These are phyloP conservation scores for Deilephila elpenor DNA, from an alignment of 2,888 invertebrate species.

Conservation along the genomic window DNA sequence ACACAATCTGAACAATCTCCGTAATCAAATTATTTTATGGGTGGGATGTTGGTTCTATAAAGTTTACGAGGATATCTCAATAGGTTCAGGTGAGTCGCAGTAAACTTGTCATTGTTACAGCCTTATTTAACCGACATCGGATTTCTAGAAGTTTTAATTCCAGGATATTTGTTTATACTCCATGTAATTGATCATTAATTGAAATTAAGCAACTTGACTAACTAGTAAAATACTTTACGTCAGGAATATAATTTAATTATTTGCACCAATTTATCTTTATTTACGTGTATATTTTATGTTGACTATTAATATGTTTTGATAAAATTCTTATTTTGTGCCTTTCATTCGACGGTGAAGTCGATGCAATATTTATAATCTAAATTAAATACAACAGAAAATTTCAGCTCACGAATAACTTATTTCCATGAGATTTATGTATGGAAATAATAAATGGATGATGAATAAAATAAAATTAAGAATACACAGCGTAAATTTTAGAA, in stretches of 20 bases:
- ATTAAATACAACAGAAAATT: too few relatives aligned
- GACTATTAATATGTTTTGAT: too few relatives aligned
- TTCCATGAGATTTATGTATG: too few relatives aligned
- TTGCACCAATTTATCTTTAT: too few relatives aligned
- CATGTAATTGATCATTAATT: background rate
- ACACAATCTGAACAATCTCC: slow-evolving; percentile 2
- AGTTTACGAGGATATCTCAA: slow-evolving; percentile 52
- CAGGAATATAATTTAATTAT: too few relatives aligned
- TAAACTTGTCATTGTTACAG: slow-evolving; percentile 37
- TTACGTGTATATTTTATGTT: too few relatives aligned
- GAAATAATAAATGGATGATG: background rate
- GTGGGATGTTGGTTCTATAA: slow-evolving; percentile 56
- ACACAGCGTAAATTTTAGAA: background rate
- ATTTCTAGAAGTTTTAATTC: background rate
- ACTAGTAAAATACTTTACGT: too few relatives aligned
- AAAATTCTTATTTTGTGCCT: too few relatives aligned
- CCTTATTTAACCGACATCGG: background rate
- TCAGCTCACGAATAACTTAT: too few relatives aligned
- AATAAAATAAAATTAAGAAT: background rate
- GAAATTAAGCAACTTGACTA: background rate
- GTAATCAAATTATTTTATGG: slow-evolving; percentile 45
- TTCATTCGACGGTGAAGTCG: too few relatives aligned
- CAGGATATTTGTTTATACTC: too few relatives aligned
- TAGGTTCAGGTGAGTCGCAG: slow-evolving; percentile 49
- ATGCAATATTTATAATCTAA: too few relatives aligned